These are phyloP conservation scores for Emydoidea blandingii DNA, from an alignment of 2,797 vertebrate genomes.

Conservation along the genomic window DNA sequence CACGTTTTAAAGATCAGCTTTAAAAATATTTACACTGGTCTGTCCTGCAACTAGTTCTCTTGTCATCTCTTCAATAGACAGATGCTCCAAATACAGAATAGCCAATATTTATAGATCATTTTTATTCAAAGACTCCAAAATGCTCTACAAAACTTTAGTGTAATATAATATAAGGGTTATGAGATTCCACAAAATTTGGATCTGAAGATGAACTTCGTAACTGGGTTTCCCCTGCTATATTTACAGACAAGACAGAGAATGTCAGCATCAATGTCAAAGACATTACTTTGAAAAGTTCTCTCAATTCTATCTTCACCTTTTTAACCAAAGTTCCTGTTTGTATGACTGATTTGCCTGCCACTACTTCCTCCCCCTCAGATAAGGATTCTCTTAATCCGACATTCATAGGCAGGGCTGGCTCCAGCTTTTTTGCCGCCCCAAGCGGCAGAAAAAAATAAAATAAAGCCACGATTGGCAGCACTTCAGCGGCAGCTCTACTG, in stretches of 20 bases:
- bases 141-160: not conserved
- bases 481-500: no score
- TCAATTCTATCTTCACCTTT: not conserved
- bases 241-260: not conserved
- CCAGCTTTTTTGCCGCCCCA: no score
- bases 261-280: not conserved
- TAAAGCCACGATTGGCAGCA: no score
- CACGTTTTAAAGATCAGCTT: not conserved
- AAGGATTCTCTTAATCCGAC: not conserved
- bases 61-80: not conserved
- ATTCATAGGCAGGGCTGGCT: not conserved
- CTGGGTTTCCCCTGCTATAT: not conserved
- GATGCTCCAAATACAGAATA: not conserved
- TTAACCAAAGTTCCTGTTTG: not conserved
- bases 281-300: not conserved
- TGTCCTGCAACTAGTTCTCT: not conserved
- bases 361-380: not conserved
- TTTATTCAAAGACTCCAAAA: not conserved
- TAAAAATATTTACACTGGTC: not conserved
- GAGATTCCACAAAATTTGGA: not conserved
- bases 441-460: accelerated
- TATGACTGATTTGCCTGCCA: not conserved
- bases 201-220: not conserved
- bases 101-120: not conserved
- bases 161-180: constrained; percentile 53